Base-by-base conservation (phyloP, 2,113 vertebrate species). In the Pelobates fuscus region DNA sequence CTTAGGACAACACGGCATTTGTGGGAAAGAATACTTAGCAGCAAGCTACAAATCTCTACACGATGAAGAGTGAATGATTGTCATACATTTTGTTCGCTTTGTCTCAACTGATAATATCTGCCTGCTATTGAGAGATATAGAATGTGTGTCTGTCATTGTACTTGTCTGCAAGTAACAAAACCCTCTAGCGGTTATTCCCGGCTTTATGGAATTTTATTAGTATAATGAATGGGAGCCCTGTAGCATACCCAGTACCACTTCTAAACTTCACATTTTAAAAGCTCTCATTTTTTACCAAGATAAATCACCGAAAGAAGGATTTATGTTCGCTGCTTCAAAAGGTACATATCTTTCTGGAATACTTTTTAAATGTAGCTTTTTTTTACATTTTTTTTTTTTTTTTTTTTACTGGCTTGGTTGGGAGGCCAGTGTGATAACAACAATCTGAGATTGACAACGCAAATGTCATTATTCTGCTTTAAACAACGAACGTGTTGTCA, bases 141-240 rank as follows among this genome's bases (percentile, higher is more conserved):
- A 86, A 86, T 84, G 79, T 79, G 78, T 84, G 87, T 78, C 85
- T 87, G 85, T 87, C 87, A 87, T 79, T 82, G 79, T 86, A 85
- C 86, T 86, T 87, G 86, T 85, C 83, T 85, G 79, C 78, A 80
- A 86, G 80, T 82, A 86, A 81, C 82, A 84, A 82, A 82, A 78
- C 84, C 84, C 86, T 84, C 83, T 78, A 82, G 88, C 82, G 87
- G 87, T 57, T 0, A 77, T 82, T 82, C 84, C 86, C 88, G 85
- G 77, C 81, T 88, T 89, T 85, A 87, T 84, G 81, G 86, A 87
- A 88, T 91, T 90, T 89, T 92, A 89, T 88, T 89, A 87, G 85
- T 88, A 86, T 91, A 93, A 92, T 88, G 91, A 89, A 92, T 90
- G 89, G 90, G 86, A 87, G 86, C 86, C 91, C 91, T 78, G 88